phyloP scores from a whole-genome alignment of 2,797 vertebrate species.

The Pelochelys cantorii region DNA sequence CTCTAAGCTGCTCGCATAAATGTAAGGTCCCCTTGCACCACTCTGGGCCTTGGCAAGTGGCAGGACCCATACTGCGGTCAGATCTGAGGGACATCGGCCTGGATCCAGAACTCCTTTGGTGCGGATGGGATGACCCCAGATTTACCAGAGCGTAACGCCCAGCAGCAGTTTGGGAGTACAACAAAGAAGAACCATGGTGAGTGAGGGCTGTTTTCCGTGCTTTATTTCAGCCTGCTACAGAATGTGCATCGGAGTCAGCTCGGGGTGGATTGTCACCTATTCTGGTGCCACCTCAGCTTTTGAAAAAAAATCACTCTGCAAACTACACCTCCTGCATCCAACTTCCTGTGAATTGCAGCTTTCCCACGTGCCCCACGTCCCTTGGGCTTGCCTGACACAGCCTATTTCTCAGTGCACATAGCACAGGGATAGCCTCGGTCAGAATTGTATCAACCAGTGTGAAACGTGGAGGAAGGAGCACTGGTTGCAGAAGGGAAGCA shows the following conservation, averaged over 20 bases:
- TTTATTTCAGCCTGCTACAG: background rate
- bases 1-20: background rate
- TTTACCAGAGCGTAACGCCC: background rate
- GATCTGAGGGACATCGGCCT: background rate
- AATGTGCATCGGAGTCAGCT: background rate
- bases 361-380: background rate
- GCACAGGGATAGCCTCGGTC: no score
- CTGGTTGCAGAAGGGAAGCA: no score
- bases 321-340: background rate
- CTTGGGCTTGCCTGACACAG: background rate
- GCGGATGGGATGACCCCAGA: background rate
- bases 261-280: background rate
- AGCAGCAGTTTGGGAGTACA: background rate
- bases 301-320: background rate
- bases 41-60: background rate
- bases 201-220: background rate
- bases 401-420: background rate
- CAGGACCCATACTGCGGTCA: background rate
- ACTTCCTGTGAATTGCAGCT: background rate
- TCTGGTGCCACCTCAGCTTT: background rate
- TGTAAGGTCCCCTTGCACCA: background rate
- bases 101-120: background rate
- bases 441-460: no score
- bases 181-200: background rate
- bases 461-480: no score